Conservation (phyloP, 2,113 vertebrate genomes). For the Pterocles gutturalis region DNA sequence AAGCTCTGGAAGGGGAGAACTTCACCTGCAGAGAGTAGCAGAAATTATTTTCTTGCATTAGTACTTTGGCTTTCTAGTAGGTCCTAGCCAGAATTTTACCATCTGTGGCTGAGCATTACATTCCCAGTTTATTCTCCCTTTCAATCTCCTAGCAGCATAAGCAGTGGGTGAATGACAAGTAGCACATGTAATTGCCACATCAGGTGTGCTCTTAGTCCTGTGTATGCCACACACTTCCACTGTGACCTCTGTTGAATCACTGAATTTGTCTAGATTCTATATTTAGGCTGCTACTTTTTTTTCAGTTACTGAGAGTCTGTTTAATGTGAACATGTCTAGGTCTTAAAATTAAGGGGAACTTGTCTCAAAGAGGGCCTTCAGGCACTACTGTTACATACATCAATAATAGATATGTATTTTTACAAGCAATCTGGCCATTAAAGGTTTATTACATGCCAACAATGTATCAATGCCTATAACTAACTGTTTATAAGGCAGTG, state of each 20-base stretch:
- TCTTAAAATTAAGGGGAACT: neutral
- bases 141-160: neutral
- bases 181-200: neutral
- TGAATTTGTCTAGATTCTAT: neutral
- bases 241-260: neutral
- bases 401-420: constrained; percentile 58
- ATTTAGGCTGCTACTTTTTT: neutral
- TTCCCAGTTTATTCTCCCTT: neutral
- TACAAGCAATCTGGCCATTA: constrained; percentile 52
- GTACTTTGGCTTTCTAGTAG: neutral
- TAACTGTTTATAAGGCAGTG: constrained; percentile 57
- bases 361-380: neutral
- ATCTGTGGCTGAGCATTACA: neutral
- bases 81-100: neutral
- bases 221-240: neutral
- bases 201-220: neutral
- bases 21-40: neutral
- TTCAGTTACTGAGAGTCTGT: neutral
- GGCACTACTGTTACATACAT: neutral
- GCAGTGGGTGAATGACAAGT: neutral
- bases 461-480: constrained; percentile 46
- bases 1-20: neutral
- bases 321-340: neutral
- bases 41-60: neutral
- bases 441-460: constrained; percentile 50